Base-by-base conservation (phyloP, 1,140 invertebrate species). In the Pomacea maculata region DNA sequence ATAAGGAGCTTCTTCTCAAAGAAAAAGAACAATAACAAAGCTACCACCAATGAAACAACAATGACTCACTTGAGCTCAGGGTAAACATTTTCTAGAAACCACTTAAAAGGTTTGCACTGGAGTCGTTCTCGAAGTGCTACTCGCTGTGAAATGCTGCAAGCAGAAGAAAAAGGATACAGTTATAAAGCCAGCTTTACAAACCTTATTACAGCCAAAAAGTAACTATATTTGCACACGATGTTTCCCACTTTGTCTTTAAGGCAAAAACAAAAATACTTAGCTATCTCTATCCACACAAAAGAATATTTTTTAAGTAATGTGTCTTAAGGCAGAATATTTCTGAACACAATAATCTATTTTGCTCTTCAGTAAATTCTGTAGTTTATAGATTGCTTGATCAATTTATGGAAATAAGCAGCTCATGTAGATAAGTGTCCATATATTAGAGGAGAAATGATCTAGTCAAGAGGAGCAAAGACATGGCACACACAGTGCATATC, bases 11-110 rank as follows among this genome's bases (percentile, higher is more conserved):
- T 73, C 19, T 45, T 72, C 55, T 14, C 14, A 55, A 52, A 45
- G 21, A 76, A 54, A 11, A 65, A 54, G 19, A 68, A 75, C 73
- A 82, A 67, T 61, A 80, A 15, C 25, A 6, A 45, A 4, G 57
- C 3, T 72, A 74, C 17, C 65, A 45, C 12, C 6, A 19, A 63
- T 70, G 45, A 19, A 68, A n/a, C 54, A 57, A 67, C 73, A 65
- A 64, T 19, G 63, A 90, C 90, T 87, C 86, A 91, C 91, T 90
- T 90, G 2, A 91, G 85, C 83, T 91, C 90, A 74, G 91, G 91
- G 82, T 99, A 99, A 71, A 99, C 95, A 92, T 99, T 97, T 91
- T 99, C 96, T 88, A 99, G 92, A 92, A 98, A 99, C 98, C 98
- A 99, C 74, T 96, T 94, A 93, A 99, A 99, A 88, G 95, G 95